phyloP scores from a whole-genome alignment of 2,797 vertebrate species.

The Discoglossus pictus region DNA sequence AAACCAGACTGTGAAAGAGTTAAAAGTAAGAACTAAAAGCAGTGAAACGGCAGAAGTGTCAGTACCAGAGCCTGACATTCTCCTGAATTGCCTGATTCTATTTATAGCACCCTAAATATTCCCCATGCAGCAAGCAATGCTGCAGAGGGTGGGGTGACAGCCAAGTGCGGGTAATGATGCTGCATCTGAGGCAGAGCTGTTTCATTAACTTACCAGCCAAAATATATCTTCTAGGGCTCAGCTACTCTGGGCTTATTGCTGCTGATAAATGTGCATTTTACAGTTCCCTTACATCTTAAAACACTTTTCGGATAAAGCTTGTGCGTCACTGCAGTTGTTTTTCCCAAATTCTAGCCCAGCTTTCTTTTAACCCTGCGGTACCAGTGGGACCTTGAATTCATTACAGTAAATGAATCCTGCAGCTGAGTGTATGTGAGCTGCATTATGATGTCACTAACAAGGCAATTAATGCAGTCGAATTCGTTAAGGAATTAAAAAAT shows the following conservation, averaged over 20 bases:
- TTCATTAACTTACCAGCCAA: slow-evolving; percentile 39
- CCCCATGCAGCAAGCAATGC: slow-evolving; percentile 44
- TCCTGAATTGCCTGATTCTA: slow-evolving; percentile 47
- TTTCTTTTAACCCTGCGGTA: background rate
- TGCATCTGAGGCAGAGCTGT: slow-evolving; percentile 24
- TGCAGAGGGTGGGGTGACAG: slow-evolving; percentile 47
- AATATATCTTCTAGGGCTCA: slow-evolving; percentile 7
- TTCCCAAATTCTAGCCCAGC: slow-evolving; percentile 17
- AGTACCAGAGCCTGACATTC: slow-evolving; percentile 33
- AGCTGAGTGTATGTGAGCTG: slow-evolving; percentile 31
- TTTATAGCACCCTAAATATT: slow-evolving; percentile 51
- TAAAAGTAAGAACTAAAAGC: slow-evolving; percentile 5
- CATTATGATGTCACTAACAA: slow-evolving; percentile 30
- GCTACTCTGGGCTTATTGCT: background rate
- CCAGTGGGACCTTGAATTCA: slow-evolving; percentile 26
- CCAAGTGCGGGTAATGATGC: slow-evolving; percentile 42
- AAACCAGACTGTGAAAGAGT: background rate
- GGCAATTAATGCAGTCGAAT: slow-evolving; percentile 19
- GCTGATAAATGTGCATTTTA: slow-evolving; percentile 21
- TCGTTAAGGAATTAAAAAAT: too few species aligned
- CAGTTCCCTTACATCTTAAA: slow-evolving; percentile 27
- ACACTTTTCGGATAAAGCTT: slow-evolving; percentile 6
- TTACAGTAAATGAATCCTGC: slow-evolving; percentile 11
- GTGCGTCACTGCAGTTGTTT: slow-evolving; percentile 24
- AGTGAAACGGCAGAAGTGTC: slow-evolving; percentile 18